Evolutionary conservation across 1,140 invertebrate species (phyloP).

Genomic region (Drosophila equinoxialis): DNA sequence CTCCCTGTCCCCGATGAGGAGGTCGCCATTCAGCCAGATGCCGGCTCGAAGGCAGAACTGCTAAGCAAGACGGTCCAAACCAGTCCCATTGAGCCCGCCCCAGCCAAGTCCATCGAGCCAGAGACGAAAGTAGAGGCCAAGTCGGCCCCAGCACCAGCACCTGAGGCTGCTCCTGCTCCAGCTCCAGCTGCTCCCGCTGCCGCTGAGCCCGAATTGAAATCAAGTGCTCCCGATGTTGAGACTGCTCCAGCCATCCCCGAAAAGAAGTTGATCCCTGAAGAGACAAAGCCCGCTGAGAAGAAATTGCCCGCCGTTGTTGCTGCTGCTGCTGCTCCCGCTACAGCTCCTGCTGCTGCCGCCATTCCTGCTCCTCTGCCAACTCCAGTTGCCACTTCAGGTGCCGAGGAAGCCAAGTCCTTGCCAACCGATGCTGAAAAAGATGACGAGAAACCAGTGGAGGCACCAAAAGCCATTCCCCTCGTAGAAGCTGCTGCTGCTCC

Average conservation of each 20-base stretch:
- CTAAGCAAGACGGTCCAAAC: slow-evolving; percentile 43
- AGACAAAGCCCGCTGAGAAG: slow-evolving; percentile 29
- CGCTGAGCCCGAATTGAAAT: slow-evolving; percentile 35
- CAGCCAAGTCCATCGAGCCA: slow-evolving; percentile 27
- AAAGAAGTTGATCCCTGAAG: slow-evolving; percentile 40
- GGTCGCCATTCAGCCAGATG: slow-evolving; percentile 59
- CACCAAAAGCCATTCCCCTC: slow-evolving; percentile 54
- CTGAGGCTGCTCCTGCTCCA: slow-evolving; percentile 4
- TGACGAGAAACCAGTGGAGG: slow-evolving; percentile 50
- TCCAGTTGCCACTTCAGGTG: slow-evolving; percentile 18
- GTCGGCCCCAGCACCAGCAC: slow-evolving; percentile 14
- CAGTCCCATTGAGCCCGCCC: slow-evolving; percentile 49
- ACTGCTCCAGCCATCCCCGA: slow-evolving; percentile 54
- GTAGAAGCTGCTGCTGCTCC: slow-evolving; percentile 47
- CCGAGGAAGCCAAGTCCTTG: slow-evolving; percentile 31
- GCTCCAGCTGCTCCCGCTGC: not conserved
- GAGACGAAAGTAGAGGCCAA: slow-evolving; percentile 10
- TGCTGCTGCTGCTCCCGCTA: not conserved
- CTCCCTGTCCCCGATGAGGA: slow-evolving; percentile 67
- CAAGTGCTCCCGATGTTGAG: slow-evolving; percentile 48
- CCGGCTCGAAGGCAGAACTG: slow-evolving; percentile 44
- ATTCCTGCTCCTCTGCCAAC: not conserved
- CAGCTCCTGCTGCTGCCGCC: not conserved
- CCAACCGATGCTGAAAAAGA: slow-evolving; percentile 42
- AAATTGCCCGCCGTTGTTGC: slow-evolving; percentile 9